phyloP scores from a whole-genome alignment of 2,113 vertebrate genomes.

The Tauraco erythrolophus region DNA sequence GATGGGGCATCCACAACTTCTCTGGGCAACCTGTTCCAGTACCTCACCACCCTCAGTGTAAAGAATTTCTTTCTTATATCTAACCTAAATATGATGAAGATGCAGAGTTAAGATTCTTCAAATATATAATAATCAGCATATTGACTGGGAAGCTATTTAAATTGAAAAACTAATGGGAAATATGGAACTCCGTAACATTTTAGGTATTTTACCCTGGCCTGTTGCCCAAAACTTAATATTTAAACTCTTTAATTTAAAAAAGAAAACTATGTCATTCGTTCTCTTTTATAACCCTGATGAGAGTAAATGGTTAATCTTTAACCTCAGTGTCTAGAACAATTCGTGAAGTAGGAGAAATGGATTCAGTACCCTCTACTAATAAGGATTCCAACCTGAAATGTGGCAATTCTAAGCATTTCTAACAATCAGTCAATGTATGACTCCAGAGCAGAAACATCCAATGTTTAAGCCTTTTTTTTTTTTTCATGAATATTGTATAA shows the following conservation, averaged over 20 bases:
- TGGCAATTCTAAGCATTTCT: neutral
- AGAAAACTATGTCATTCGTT: neutral
- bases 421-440: neutral
- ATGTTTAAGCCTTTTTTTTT: neutral
- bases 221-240: neutral
- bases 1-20: too few species aligned
- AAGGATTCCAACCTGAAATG: neutral
- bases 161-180: neutral
- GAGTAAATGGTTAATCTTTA: neutral
- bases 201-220: neutral
- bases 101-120: neutral
- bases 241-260: neutral
- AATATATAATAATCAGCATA: neutral
- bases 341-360: neutral
- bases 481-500: neutral
- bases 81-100: too few species aligned
- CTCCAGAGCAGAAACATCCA: neutral
- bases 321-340: neutral
- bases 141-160: neutral
- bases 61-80: too few species aligned
- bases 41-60: too few species aligned
- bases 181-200: neutral
- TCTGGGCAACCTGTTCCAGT: too few species aligned
- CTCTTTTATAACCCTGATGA: neutral
- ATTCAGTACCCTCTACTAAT: neutral